Conservation (phyloP, 2,888 invertebrate species). For the Tuberolachnus salignus region DNA sequence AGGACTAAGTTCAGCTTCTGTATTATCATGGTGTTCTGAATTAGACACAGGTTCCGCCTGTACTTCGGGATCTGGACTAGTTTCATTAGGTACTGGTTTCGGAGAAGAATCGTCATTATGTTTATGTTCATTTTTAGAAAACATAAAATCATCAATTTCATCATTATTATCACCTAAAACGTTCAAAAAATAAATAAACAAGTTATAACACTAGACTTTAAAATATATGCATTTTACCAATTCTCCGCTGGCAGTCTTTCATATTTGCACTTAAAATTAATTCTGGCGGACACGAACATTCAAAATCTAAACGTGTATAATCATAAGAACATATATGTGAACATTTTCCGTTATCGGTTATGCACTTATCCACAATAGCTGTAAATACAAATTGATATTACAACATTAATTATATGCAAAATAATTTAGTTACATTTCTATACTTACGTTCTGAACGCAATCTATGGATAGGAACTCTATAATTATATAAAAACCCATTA, state of each 20-base stretch:
- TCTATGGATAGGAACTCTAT: constrained; percentile 66
- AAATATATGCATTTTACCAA: constrained; percentile 57
- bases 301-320: constrained; percentile 69
- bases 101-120: not conserved
- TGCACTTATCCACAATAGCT: constrained; percentile 71
- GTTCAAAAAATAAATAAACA: constrained; percentile 11
- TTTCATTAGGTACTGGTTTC: no score
- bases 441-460: constrained; percentile 64
- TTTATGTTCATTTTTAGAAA: not conserved
- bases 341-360: constrained; percentile 71
- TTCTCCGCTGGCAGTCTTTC: constrained; percentile 64
- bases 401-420: not conserved
- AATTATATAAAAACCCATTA: constrained; percentile 65
- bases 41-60: constrained; percentile 60
- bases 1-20: not conserved
- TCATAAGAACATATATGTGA: constrained; percentile 73
- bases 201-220: not conserved
- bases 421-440: not conserved
- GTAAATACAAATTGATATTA: constrained; percentile 54
- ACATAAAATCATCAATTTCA: constrained; percentile 15
- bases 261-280: constrained; percentile 65
- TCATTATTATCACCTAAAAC: constrained; percentile 4
- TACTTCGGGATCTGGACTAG: no score
- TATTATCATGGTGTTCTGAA: no score
- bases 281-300: constrained; percentile 71